A percentile compares a stretch with the other conserved stretches of the same genome.
phyloP scores from a whole-genome alignment of 2,888 invertebrate species.

The Morpho achilles region DNA sequence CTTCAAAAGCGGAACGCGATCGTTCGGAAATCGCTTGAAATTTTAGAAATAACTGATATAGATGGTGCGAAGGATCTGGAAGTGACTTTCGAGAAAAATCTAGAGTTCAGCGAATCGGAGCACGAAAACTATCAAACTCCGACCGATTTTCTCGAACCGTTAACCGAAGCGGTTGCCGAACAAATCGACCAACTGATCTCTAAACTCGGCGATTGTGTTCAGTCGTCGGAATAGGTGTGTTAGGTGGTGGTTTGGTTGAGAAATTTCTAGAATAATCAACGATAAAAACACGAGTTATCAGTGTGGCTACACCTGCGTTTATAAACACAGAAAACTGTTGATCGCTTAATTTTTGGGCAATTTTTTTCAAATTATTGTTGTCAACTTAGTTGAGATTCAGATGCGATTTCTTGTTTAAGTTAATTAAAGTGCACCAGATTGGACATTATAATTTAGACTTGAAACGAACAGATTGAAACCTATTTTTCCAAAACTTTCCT shows the following conservation, averaged over 20 bases:
- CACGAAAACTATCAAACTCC: conserved; percentile 61
- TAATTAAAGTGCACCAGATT: too few relatives aligned
- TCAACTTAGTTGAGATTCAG: too few relatives aligned
- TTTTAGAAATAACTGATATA: conserved; percentile 52
- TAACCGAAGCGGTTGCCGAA: conserved; percentile 58
- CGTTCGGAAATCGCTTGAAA: conserved; percentile 54
- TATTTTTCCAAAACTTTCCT: too few relatives aligned
- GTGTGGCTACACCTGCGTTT: too few relatives aligned
- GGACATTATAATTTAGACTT: too few relatives aligned
- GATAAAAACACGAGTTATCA: too few relatives aligned
- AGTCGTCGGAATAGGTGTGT: conserved; percentile 42
- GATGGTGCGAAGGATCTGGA: conserved; percentile 43
- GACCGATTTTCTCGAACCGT: conserved; percentile 55
- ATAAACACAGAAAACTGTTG: too few relatives aligned
- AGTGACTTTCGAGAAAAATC: conserved; percentile 57
- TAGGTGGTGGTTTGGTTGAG: conserved; percentile 6
- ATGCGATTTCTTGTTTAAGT: too few relatives aligned
- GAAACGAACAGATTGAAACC: too few relatives aligned
- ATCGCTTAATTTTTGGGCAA: too few relatives aligned
- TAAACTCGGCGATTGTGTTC: conserved; percentile 55
- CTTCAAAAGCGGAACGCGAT: conserved; percentile 30
- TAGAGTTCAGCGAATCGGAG: conserved; percentile 49
- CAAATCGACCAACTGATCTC: conserved; percentile 67
- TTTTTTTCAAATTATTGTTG: too few relatives aligned
- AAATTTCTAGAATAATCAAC: too few relatives aligned